Evolutionary conservation across 2,113 vertebrate genomes (phyloP).

Genomic region (Epinephelus moara): DNA sequence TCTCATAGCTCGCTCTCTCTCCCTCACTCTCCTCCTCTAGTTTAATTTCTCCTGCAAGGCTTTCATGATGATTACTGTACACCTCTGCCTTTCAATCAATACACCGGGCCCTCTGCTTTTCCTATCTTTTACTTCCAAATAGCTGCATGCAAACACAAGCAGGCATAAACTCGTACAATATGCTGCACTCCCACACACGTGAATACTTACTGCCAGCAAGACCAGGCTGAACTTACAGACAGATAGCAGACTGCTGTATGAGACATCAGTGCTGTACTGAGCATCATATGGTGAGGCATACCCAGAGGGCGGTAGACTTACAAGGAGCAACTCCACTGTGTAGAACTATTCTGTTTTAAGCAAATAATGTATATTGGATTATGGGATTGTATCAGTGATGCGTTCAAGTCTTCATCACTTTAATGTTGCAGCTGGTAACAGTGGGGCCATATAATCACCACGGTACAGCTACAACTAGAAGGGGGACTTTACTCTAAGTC

Average conservation of each 20-base stretch:
- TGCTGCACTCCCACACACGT: background rate
- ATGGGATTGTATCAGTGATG: background rate
- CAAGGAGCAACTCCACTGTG: background rate
- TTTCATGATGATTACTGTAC: constrained; percentile 73
- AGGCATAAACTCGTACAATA: background rate
- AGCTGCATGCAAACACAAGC: constrained; percentile 22
- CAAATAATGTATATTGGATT: background rate
- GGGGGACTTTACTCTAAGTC: too few relatives aligned
- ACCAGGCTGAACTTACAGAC: constrained; percentile 18
- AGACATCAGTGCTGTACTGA: background rate
- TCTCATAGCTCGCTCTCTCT: constrained; percentile 34
- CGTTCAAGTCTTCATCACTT: background rate
- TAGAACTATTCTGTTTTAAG: background rate
- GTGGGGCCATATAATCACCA: background rate
- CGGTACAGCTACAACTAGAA: too few relatives aligned
- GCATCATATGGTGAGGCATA: constrained; percentile 15
- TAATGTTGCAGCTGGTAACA: background rate
- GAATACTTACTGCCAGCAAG: background rate
- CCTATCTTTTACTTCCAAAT: constrained; percentile 48
- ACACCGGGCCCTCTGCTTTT: constrained; percentile 31
- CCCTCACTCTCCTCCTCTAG: constrained; percentile 13
- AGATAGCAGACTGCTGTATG: constrained; percentile 27
- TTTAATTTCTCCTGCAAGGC: constrained; percentile 69
- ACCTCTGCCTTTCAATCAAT: constrained; percentile 71
- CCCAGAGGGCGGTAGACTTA: background rate